These are phyloP conservation scores for Pogonocichla stellata DNA, from an alignment of 2,113 vertebrate species.

Conservation along the genomic window DNA sequence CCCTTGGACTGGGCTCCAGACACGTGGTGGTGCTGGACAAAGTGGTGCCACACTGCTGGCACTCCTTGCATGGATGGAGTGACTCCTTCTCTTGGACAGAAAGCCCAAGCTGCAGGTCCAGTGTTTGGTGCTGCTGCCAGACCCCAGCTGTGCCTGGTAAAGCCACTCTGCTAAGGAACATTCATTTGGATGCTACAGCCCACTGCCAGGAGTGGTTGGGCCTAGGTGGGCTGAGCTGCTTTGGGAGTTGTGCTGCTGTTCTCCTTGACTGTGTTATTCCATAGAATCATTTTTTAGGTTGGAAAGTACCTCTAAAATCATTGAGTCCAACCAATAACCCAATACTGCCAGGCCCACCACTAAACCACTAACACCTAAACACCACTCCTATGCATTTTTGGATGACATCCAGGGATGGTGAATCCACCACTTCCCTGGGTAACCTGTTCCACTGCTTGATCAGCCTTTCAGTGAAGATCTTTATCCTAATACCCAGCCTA, in stretches of 20 bases:
- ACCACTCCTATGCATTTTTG: background rate
- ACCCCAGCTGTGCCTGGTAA: background rate
- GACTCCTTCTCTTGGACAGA: background rate
- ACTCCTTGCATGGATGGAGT: background rate
- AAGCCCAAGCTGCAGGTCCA: background rate
- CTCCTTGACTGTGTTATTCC: background rate
- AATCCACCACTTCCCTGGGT: background rate
- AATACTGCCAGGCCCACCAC: background rate
- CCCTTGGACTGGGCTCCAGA: background rate
- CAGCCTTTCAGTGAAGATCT: background rate
- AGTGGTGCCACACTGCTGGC: background rate
- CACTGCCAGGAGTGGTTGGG: background rate
- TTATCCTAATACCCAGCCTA: background rate
- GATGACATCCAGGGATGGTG: background rate
- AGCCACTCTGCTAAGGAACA: background rate
- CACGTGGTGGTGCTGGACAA: accelerated
- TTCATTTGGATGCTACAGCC: accelerated
- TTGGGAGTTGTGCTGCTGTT: background rate
- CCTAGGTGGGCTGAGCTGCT: background rate
- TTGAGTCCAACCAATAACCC: background rate
- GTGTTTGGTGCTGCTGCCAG: background rate
- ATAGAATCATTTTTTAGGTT: background rate
- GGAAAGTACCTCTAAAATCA: background rate
- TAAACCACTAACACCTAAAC: background rate
- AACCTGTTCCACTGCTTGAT: background rate